phyloP scores from a whole-genome alignment of 2,113 vertebrate genomes.

The Hemiprocne comata region DNA sequence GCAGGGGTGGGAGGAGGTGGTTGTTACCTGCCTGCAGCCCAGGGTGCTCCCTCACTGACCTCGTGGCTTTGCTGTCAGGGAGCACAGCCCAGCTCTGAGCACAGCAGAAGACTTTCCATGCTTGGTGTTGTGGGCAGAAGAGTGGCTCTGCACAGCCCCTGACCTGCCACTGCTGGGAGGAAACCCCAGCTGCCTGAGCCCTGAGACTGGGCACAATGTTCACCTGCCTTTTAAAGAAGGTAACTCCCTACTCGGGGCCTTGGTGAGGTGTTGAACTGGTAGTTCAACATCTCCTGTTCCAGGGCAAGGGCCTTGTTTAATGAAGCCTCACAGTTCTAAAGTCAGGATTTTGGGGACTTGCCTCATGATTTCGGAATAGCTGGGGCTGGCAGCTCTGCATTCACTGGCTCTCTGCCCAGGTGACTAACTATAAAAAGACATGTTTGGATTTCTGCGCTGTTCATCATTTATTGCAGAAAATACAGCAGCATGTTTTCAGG shows the following conservation, averaged over 20 bases:
- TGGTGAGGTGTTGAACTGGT: background rate
- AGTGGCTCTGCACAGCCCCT: background rate
- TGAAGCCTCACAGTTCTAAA: background rate
- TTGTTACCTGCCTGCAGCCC: background rate
- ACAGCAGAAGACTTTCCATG: background rate
- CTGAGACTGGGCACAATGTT: fast-evolving
- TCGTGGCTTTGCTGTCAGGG: background rate
- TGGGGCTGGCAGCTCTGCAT: background rate
- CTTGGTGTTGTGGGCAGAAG: background rate
- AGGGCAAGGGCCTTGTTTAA: background rate
- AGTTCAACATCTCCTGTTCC: background rate
- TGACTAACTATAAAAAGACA: constrained; percentile 32
- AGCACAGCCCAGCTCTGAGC: background rate
- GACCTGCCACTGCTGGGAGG: background rate
- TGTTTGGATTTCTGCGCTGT: constrained; percentile 42
- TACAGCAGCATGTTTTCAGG: background rate
- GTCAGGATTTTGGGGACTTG: background rate
- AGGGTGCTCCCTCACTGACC: fast-evolving
- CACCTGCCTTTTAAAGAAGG: background rate
- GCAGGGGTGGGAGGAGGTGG: background rate
- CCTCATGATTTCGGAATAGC: background rate
- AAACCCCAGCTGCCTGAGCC: background rate
- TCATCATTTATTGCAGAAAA: constrained; percentile 33
- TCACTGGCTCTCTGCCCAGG: background rate
- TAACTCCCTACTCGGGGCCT: background rate